Evolutionary conservation across 2,888 invertebrate species (phyloP), one percentile per base, ranked within the genome.

Genomic region (Athrips mouffetella): DNA sequence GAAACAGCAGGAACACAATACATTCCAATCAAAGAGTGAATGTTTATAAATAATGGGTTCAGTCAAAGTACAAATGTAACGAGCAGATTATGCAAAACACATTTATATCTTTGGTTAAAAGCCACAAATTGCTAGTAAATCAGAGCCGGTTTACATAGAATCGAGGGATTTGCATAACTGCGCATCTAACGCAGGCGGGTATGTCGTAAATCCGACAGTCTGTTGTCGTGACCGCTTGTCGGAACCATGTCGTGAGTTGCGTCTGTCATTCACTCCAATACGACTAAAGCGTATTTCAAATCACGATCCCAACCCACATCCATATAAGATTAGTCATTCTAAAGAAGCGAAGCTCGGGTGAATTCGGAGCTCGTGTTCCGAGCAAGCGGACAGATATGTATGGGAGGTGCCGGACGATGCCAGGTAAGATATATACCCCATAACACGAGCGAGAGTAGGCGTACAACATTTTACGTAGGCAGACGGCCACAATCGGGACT

Each of bases 391-490:
- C 37, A 20, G 18, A 18, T 47, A 30, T 40, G 13, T 47, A 45
- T 46, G 50, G 41, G 47, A 50, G 49, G 49, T 39, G 16, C 21
- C 29, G 54, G 49, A 55, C 55, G 73, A 71, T 77, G 80, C 76
- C 79, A 73, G 75, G 75, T 75, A 63, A 76, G 77, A 84, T 81
- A 81, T 82, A 80, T 80, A 70, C 76, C 73, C 76, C 64, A 58
- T 61, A 65, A 73, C 69, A 71, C 65, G 70, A 63, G 70, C 62
- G 63, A 63, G 64, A 65, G 82, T 75, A 77, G 78, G 74, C 71
- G 76, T 77, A 73, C 80, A 78, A 54, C 57, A 74, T 48, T 44
- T 23, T 37, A 45, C 31, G 49, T 52, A 45, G 47, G 45, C 64
- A 70, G 75, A 67, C 72, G 62, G 62, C 61, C 21, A 37, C 37